These are phyloP conservation scores for Bovichtus variegatus DNA, from an alignment of 2,797 vertebrate genomes.

Conservation along the genomic window DNA sequence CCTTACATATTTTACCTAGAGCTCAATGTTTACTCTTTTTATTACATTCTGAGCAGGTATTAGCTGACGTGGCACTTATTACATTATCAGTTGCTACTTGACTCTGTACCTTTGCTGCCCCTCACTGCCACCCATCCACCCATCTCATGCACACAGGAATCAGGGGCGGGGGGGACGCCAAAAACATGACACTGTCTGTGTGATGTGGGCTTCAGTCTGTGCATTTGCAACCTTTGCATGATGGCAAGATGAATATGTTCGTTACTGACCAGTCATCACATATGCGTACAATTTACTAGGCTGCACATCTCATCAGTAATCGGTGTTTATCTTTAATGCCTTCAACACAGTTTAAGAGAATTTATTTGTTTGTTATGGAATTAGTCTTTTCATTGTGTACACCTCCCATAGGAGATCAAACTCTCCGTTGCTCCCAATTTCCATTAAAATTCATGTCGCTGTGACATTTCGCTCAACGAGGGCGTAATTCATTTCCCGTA, in stretches of 20 bases:
- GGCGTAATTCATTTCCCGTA: constrained; percentile 59
- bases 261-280: constrained; percentile 33
- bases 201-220: constrained; percentile 57
- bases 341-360: constrained; percentile 16
- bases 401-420: constrained; percentile 49
- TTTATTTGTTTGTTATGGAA: constrained; percentile 30
- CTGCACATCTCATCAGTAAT: constrained; percentile 27
- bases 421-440: constrained; percentile 32
- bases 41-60: constrained; percentile 5
- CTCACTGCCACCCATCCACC: constrained; percentile 62
- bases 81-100: constrained; percentile 73
- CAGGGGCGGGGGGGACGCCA: not conserved
- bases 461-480: constrained; percentile 63
- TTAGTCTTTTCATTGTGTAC: constrained; percentile 48
- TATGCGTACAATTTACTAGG: not conserved
- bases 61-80: constrained; percentile 56
- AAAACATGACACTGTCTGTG: constrained; percentile 48
- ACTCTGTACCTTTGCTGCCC: constrained; percentile 44
- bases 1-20: not conserved
- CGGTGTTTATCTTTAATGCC: constrained; percentile 27
- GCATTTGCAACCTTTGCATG: constrained; percentile 66
- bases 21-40: not conserved
- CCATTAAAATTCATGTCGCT: constrained; percentile 69
- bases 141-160: constrained; percentile 70
- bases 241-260: constrained; percentile 41